phyloP scores from a whole-genome alignment of 64 coral and sea anemone genomes.

The Orbicella faveolata region DNA sequence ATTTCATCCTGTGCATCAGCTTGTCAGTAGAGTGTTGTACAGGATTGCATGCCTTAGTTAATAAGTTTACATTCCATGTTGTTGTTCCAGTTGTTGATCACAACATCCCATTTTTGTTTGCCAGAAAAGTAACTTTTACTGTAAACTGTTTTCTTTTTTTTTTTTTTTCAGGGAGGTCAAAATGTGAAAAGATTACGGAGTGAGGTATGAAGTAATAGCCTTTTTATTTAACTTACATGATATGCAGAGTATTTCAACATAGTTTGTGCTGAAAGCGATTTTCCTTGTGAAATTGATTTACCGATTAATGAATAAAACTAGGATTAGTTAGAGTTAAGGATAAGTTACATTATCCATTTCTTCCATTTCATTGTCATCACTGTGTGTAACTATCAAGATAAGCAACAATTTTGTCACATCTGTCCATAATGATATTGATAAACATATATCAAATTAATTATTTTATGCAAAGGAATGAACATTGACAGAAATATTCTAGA shows the following conservation, averaged over 20 bases:
- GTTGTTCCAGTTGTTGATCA: no score
- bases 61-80: no score
- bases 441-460: not conserved
- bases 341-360: not conserved
- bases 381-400: not conserved
- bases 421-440: not conserved
- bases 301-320: not conserved
- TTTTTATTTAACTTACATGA: not conserved
- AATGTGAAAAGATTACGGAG: conserved; percentile 74
- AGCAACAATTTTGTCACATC: not conserved
- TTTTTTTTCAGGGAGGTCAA: conserved; percentile 46
- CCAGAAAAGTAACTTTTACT: not conserved
- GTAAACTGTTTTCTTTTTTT: not conserved
- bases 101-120: not conserved
- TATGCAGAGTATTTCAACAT: not conserved
- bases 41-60: no score
- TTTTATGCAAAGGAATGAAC: not conserved
- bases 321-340: not conserved
- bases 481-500: not conserved
- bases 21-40: no score
- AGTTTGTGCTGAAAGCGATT: not conserved
- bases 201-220: conserved; percentile 53
- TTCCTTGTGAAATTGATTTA: not conserved
- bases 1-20: no score
- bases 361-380: not conserved